Base-by-base conservation (phyloP, 2,888 invertebrate species). In the Cancer borealis region DNA sequence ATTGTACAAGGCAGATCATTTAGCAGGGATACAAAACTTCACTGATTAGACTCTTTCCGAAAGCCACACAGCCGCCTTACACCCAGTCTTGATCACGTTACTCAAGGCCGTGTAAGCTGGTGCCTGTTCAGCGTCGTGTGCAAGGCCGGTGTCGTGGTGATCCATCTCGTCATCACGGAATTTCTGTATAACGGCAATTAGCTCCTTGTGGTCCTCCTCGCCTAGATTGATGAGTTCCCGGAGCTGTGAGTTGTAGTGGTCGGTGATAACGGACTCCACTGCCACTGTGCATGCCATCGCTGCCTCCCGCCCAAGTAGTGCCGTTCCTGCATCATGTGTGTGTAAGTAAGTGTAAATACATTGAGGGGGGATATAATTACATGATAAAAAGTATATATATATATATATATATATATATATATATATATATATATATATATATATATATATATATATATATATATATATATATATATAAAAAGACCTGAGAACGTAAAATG, bases 231-330 rank as follows among this genome's bases (percentile, higher is more conserved):
- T 98, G 3, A 99, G 97, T 26, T 98, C 97, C 95, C 99, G 97
- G 73, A 99, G 97, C 96, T 99, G 99, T 96, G 99, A 98, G 96
- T 99, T 99, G 97, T 99, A 99, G 97, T 99, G 99, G 95, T 99
- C 98, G 0, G 99, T 99, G 96, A 99, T 99, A 0, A 99, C 99
- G 0, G 99, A 98, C 97, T 99, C 99, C 0, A 99, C 99, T 0
- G 99, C 99, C 0, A 99, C 99, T 0, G 99, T 99, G 96, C 99
- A 99, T 0, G 99, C 99, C 99, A 99, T 99, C 0, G 99, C 99
- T 6, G 98, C 99, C 97, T 99, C 99, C 96, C 99, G 98, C 21
- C 99, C 99, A 96, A 99, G 96, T 91, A 99, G 96, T 0, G 99
- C 99, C 39, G 99, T 98, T 54, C 98, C 98, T 97, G 97, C 3